Evolutionary conservation across 2,113 vertebrate species (phyloP).

Genomic region (Eulemur macaco): DNA sequence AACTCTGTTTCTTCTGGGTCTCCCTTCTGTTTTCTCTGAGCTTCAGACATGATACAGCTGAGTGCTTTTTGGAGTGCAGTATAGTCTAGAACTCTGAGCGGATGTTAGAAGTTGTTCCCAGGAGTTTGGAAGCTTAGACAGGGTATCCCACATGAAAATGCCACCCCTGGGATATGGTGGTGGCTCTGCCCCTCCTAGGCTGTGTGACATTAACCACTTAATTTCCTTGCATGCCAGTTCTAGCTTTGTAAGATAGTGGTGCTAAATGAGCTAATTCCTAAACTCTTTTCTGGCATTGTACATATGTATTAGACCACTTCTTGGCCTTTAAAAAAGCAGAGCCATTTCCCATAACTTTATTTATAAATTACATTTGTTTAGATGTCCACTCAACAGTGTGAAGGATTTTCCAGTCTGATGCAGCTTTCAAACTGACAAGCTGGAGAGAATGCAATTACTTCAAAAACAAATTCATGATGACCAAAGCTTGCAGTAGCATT

Average conservation of each 20-base stretch:
- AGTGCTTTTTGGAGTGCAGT: background rate
- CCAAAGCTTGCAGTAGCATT: conserved; percentile 24
- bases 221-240: background rate
- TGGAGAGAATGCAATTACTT: background rate
- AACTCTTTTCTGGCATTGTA: background rate
- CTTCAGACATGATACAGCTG: background rate
- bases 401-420: conserved; percentile 2
- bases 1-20: background rate
- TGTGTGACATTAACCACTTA: conserved; percentile 7
- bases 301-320: background rate
- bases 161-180: background rate
- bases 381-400: background rate
- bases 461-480: conserved; percentile 28
- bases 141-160: background rate
- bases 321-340: conserved; percentile 23
- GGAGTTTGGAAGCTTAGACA: background rate
- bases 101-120: background rate
- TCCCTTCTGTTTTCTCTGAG: background rate
- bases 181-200: background rate
- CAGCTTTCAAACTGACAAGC: background rate
- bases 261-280: conserved; percentile 6
- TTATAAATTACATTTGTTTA: background rate
- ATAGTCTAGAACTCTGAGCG: background rate
- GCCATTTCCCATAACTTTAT: background rate
- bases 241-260: background rate